Evolutionary conservation across 2,797 vertebrate genomes (phyloP), one percentile per base, ranked within the genome.

Genomic region (Phoebastria nigripes): DNA sequence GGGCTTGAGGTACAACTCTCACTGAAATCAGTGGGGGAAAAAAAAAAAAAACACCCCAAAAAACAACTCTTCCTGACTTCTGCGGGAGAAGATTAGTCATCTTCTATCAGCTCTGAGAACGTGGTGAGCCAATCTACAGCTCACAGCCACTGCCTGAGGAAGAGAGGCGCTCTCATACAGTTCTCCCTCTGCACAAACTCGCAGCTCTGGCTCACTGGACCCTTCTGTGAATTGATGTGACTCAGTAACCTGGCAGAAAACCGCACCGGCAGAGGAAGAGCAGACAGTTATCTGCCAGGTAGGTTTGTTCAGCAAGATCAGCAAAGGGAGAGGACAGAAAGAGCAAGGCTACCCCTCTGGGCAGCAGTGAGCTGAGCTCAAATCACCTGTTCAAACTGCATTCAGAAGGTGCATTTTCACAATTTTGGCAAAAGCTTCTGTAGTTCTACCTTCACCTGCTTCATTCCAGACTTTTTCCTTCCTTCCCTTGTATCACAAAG

Each of bases 161-260:
- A 63, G 19, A 51, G 6, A 15, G 14, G 16, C 18, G 28, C n/a
- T 37, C 65, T 58, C 44, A 56, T 4, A 15, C 20, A 39, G 35
- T 16, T 5, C 8, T 49, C 24, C 22, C 37, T 52, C 56, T 2
- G 2, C 47, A 81, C 1, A 2, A 76, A 33, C 35, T 59, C 7
- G 2, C 39, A 56, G 29, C 19, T 67, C 28, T 0, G 1, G 42
- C 35, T 29, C 54, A 5, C 0, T 8, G 6, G 13, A 69, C 37
- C n/a, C 15, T 41, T 49, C 69, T 39, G 54, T 15, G 47, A 55
- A 58, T 3, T 17, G 20, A 19, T 65, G 3, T 42, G 31, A 59
- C 31, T 4, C 35, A 31, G 31, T 10, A 31, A 52, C 4, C 0
- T 0, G 37, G n/a, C 54, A 93, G 54, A 87, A 87, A 82, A 73